Conservation (phyloP, 2,888 invertebrate genomes). For the Sinotaia quadrata region DNA sequence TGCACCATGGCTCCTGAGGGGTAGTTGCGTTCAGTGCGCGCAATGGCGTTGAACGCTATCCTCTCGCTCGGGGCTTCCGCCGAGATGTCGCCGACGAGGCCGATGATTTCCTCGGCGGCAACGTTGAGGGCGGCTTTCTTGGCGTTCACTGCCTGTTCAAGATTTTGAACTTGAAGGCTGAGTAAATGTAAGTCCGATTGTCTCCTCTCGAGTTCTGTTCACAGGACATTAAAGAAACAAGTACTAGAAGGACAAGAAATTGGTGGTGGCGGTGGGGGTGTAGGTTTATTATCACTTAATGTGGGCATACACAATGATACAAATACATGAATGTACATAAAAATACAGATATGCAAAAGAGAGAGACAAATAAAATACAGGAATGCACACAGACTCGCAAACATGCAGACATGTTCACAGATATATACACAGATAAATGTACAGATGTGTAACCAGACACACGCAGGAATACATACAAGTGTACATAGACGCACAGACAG, state of each 20-base stretch:
- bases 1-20: not conserved
- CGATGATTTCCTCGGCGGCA: conserved; percentile 1
- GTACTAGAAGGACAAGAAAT: not conserved
- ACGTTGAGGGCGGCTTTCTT: not conserved
- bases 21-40: not conserved
- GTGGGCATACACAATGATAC: too few species aligned
- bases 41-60: conserved; percentile 1
- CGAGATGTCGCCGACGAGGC: not conserved
- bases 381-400: not conserved
- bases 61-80: not conserved
- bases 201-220: not conserved
- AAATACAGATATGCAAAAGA: not conserved
- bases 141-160: not conserved
- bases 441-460: not conserved
- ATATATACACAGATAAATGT: not conserved
- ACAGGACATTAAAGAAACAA: not conserved
- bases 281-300: too few species aligned
- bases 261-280: too few species aligned
- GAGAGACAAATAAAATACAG: not conserved
- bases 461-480: not conserved
- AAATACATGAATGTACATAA: too few species aligned
- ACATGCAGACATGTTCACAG: not conserved
- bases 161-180: not conserved
- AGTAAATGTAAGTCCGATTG: not conserved
- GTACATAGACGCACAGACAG: not conserved